Evolutionary conservation across 2,888 invertebrate species (phyloP).

Genomic region (Drosophila mayaguana): DNA sequence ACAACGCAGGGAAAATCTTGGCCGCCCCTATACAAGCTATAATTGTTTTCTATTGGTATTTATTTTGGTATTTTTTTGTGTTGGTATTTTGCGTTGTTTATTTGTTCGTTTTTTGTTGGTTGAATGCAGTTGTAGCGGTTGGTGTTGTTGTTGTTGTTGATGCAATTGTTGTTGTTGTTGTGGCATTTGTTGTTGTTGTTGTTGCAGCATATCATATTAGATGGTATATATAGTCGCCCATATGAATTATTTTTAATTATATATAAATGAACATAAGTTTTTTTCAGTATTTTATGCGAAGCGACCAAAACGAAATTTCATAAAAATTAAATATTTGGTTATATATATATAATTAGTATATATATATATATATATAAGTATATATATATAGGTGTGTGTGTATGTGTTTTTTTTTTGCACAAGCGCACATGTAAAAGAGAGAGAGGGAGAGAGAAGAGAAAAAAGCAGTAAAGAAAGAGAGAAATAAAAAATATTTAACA

Average conservation of each 20-base stretch:
- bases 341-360: conserved; percentile 5
- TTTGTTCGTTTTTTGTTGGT: conserved; percentile 8
- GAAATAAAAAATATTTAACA: conserved; percentile 50
- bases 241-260: conserved; percentile 28
- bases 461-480: conserved; percentile 65
- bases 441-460: conserved; percentile 56
- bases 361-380: conserved; percentile 17
- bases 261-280: conserved; percentile 39
- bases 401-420: conserved; percentile 59
- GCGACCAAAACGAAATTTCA: conserved; percentile 39
- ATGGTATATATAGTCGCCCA: conserved; percentile 15
- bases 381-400: conserved; percentile 8
- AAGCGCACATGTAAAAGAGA: conserved; percentile 74
- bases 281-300: conserved; percentile 41
- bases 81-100: conserved; percentile 30
- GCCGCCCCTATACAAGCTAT: conserved; percentile 72
- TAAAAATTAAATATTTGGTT: conserved; percentile 17
- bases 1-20: conserved; percentile 85
- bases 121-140: conserved; percentile 37
- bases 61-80: conserved; percentile 16
- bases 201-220: conserved; percentile 30
- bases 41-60: conserved; percentile 53
- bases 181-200: conserved; percentile 37
- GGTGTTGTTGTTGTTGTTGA: conserved; percentile 42
- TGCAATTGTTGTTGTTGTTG: conserved; percentile 40